These are phyloP conservation scores for Promerops cafer DNA, from an alignment of 2,113 vertebrate genomes.

Conservation along the genomic window DNA sequence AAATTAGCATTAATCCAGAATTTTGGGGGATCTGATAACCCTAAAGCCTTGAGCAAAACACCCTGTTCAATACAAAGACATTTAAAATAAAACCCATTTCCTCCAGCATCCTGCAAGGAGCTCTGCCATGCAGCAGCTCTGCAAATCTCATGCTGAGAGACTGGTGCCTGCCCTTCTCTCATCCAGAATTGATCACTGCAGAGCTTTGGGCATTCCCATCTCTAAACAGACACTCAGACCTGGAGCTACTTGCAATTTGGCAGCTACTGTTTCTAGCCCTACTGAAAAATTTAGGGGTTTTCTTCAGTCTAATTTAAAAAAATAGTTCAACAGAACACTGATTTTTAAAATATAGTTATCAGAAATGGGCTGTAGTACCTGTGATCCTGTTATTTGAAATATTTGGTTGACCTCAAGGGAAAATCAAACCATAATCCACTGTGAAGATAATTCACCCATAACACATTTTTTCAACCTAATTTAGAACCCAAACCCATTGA, in stretches of 20 bases:
- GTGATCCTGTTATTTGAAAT: not conserved
- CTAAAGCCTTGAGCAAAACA: not conserved
- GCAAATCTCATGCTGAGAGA: slow-evolving; percentile 10
- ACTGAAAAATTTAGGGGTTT: slow-evolving; percentile 42
- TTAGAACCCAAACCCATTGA: not conserved
- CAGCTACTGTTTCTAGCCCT: not conserved
- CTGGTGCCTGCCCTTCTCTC: slow-evolving; percentile 20
- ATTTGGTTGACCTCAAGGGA: not conserved
- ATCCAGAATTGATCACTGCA: slow-evolving; percentile 58
- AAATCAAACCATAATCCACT: not conserved
- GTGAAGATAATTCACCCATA: not conserved
- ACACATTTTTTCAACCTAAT: not conserved
- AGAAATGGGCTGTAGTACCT: not conserved
- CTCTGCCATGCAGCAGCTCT: not conserved
- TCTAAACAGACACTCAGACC: not conserved
- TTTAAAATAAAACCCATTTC: not conserved
- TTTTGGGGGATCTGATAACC: not conserved
- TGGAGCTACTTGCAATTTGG: slow-evolving; percentile 13
- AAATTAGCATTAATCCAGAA: not conserved
- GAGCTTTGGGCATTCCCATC: slow-evolving; percentile 32
- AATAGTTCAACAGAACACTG: not conserved
- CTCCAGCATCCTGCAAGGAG: not conserved
- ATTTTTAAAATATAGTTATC: not conserved
- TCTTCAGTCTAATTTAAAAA: not conserved
- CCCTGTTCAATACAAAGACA: not conserved